Evolutionary conservation across 2,888 invertebrate genomes (phyloP).

Genomic region (Spisula subtruncata): DNA sequence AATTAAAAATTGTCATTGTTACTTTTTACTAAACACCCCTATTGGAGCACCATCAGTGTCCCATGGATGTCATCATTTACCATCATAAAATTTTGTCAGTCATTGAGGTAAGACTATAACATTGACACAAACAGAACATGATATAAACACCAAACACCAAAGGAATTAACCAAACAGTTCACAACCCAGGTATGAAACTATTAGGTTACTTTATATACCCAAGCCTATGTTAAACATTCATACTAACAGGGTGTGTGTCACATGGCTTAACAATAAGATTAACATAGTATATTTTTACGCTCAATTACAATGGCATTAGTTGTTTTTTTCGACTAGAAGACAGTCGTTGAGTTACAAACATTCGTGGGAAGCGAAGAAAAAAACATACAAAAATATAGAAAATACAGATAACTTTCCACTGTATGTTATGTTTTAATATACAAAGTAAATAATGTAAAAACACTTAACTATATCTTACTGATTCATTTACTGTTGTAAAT

Average conservation of each 20-base stretch:
- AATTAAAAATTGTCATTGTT: too few species aligned
- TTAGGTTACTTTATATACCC: not conserved
- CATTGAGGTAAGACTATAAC: not conserved
- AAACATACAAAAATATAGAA: not conserved
- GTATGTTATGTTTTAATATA: constrained; percentile 1
- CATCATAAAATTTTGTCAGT: not conserved
- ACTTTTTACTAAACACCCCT: too few species aligned
- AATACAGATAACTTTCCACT: not conserved
- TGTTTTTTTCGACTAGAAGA: too few species aligned
- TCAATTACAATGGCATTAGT: not conserved
- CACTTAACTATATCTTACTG: not conserved
- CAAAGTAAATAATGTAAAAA: not conserved
- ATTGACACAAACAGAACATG: constrained; percentile 14
- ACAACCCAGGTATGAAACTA: constrained; percentile 14
- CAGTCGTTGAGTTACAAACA: not conserved
- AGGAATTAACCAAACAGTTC: not conserved
- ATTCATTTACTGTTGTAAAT: not conserved
- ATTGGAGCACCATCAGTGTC: too few species aligned
- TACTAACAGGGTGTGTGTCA: not conserved
- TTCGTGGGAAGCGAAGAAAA: not conserved
- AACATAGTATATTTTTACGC: not conserved
- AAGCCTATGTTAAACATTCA: not conserved
- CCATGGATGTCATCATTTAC: too few species aligned
- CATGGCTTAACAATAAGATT: not conserved
- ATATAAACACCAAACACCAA: not conserved